These are phyloP conservation scores for Synanthedon andrenaeformis DNA, from an alignment of 2,888 invertebrate species.

Conservation along the genomic window DNA sequence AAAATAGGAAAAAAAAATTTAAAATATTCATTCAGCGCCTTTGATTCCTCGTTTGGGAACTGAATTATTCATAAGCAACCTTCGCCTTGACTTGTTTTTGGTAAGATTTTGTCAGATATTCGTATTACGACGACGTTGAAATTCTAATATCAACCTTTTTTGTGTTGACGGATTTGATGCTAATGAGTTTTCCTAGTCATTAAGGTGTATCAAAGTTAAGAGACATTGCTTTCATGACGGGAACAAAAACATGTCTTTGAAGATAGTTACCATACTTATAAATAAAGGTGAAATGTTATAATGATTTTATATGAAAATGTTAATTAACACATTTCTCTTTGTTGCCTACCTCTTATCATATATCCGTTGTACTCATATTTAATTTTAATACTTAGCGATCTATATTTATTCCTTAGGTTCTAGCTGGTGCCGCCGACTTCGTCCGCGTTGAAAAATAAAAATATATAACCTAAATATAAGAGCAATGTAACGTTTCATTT, in stretches of 20 bases:
- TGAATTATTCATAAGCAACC: not conserved
- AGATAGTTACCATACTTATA: not conserved
- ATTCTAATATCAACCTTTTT: not conserved
- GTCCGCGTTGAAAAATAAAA: no score
- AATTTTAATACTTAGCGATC: no score
- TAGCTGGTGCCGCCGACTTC: no score
- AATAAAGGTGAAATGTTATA: no score
- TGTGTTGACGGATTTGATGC: not conserved
- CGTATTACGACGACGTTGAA: not conserved
- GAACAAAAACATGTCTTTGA: not conserved
- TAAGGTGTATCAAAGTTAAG: not conserved
- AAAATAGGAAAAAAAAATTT: not conserved
- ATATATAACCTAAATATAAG: no score
- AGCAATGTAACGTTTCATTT: no score
- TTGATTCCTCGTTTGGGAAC: not conserved
- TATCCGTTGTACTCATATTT: no score
- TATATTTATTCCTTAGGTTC: no score
- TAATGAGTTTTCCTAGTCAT: not conserved
- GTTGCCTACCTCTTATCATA: no score
- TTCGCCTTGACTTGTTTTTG: not conserved
- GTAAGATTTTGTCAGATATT: not conserved
- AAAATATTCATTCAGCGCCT: not conserved
- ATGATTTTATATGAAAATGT: no score
- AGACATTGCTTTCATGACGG: not conserved
- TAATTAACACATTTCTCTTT: no score